A percentile compares a stretch with the other conserved stretches of the same genome.
Evolutionary conservation across 2,888 invertebrate species (phyloP).

Genomic region (Synanthedon andrenaeformis): DNA sequence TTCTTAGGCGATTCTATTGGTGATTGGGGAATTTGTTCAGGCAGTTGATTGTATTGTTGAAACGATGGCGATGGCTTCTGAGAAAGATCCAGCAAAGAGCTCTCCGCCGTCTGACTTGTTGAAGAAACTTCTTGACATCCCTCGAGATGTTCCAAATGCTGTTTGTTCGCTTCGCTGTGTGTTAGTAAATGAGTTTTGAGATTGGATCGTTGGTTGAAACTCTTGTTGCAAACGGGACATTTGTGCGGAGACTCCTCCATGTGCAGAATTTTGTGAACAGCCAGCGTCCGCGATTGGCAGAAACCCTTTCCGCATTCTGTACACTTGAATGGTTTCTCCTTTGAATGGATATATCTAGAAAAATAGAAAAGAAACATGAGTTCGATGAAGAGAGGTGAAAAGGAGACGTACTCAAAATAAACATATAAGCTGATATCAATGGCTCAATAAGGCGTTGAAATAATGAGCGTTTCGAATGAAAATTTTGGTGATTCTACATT

Average conservation of each 20-base stretch:
- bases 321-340: constrained; percentile 98
- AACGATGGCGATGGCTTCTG: constrained; percentile 57
- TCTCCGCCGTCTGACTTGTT: constrained; percentile 57
- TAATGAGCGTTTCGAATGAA: constrained; percentile 36
- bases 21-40: constrained; percentile 28
- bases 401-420: constrained; percentile 30
- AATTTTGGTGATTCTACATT: constrained; percentile 41
- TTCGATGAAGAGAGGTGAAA: constrained; percentile 19
- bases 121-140: constrained; percentile 67
- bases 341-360: constrained; percentile 95
- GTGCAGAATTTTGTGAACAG: constrained; percentile 95
- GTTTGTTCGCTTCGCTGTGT: constrained; percentile 78
- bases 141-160: constrained; percentile 59
- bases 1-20: constrained; percentile 52
- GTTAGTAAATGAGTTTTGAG: constrained; percentile 91
- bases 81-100: constrained; percentile 68
- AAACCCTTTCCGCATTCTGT: constrained; percentile 97
- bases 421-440: constrained; percentile 26
- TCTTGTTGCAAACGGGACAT: constrained; percentile 88
- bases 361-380: constrained; percentile 22
- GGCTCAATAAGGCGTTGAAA: constrained; percentile 31
- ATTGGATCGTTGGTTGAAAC: constrained; percentile 93
- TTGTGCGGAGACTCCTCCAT: constrained; percentile 95
- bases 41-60: constrained; percentile 31
- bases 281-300: constrained; percentile 95